These are phyloP conservation scores for Sarcophaga carnaria DNA, from an alignment of 2,888 invertebrate genomes.

Conservation along the genomic window DNA sequence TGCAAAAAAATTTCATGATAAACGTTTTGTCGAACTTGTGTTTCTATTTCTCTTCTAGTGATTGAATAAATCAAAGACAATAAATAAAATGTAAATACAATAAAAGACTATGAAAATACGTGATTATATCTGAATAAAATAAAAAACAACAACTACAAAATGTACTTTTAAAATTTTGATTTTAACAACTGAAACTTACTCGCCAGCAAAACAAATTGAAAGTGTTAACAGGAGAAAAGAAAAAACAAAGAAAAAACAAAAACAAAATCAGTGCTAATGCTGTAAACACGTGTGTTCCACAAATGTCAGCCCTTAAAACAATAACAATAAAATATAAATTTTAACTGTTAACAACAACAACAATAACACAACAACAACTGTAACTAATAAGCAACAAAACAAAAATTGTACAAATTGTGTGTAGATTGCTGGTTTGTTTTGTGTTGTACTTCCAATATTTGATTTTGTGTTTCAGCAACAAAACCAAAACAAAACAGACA, in stretches of 20 bases:
- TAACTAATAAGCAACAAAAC: constrained; percentile 16
- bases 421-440: no score
- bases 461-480: no score
- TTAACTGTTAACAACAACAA: background rate
- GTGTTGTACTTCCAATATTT: no score
- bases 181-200: background rate
- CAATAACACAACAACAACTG: constrained; percentile 5
- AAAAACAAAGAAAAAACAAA: background rate
- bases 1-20: background rate
- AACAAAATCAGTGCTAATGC: constrained; percentile 41
- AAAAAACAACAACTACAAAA: background rate
- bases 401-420: constrained; percentile 15
- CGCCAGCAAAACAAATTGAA: constrained; percentile 34
- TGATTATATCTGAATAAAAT: constrained; percentile 17
- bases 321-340: constrained; percentile 5
- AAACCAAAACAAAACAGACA: no score
- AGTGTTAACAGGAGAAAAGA: constrained; percentile 13
- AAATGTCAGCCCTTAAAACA: constrained; percentile 42
- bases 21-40: background rate
- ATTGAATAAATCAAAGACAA: constrained; percentile 16
- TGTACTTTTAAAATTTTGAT: constrained; percentile 15
- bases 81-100: background rate
- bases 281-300: constrained; percentile 58
- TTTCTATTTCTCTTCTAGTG: constrained; percentile 10
- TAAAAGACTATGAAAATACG: constrained; percentile 18